These are phyloP conservation scores for Athalia rosae DNA, from an alignment of 2,888 invertebrate species.

Conservation along the genomic window DNA sequence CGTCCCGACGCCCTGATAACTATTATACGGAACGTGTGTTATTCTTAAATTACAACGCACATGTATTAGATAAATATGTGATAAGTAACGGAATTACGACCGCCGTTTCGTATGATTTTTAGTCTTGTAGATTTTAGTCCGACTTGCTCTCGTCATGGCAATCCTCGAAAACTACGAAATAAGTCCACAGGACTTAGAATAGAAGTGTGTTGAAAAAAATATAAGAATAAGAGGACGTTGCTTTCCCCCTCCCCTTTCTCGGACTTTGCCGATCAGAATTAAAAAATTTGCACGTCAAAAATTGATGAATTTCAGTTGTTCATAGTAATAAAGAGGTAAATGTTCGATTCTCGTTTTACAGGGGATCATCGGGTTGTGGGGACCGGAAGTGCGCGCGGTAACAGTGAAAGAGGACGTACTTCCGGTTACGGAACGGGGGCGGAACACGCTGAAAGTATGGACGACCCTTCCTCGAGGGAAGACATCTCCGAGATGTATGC, in stretches of 20 bases:
- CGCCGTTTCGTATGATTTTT: too few species aligned
- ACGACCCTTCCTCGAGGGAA: conserved; percentile 70
- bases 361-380: conserved; percentile 71
- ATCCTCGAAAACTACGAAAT: too few species aligned
- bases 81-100: too few species aligned
- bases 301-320: not conserved
- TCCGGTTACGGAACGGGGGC: conserved; percentile 64
- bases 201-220: too few species aligned
- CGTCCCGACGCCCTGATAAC: not conserved
- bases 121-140: too few species aligned
- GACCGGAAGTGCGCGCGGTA: conserved; percentile 67
- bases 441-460: conserved; percentile 69
- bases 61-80: too few species aligned
- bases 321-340: not conserved
- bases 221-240: not conserved
- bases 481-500: conserved; percentile 72
- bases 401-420: conserved; percentile 69
- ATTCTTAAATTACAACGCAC: too few species aligned
- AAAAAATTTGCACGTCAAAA: too few species aligned
- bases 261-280: not conserved
- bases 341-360: conserved; percentile 56
- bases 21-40: not conserved
- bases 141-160: too few species aligned
- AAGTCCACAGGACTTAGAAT: too few species aligned
- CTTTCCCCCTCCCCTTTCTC: not conserved